These are phyloP conservation scores for Eolophus roseicapilla DNA, from an alignment of 2,113 vertebrate genomes.

Conservation along the genomic window DNA sequence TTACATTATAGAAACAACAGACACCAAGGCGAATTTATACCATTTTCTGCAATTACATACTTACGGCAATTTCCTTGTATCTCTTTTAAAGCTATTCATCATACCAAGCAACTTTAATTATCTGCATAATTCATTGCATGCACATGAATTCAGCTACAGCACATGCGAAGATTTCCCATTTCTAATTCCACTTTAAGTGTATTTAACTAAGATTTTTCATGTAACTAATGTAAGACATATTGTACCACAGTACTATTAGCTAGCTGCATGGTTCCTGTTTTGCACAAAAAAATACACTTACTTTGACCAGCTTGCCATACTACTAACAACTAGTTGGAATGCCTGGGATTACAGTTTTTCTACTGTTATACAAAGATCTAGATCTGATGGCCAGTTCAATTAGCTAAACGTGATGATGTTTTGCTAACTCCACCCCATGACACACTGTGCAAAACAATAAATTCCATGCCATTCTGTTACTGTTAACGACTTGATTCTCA, in stretches of 20 bases:
- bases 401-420: slow-evolving; percentile 9
- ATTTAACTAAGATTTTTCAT: slow-evolving; percentile 41
- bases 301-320: slow-evolving; percentile 40
- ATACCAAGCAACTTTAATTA: slow-evolving; percentile 59
- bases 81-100: slow-evolving; percentile 28
- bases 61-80: background rate
- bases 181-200: slow-evolving; percentile 26
- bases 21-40: background rate
- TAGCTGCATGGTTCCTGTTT: slow-evolving; percentile 17
- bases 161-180: background rate
- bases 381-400: slow-evolving; percentile 43
- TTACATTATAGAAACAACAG: slow-evolving; percentile 28
- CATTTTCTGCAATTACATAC: slow-evolving; percentile 31
- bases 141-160: slow-evolving; percentile 17
- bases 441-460: slow-evolving; percentile 53
- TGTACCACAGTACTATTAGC: slow-evolving; percentile 24
- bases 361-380: background rate
- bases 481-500: slow-evolving; percentile 50
- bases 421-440: background rate
- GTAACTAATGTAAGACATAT: background rate
- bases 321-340: slow-evolving; percentile 6
- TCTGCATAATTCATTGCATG: slow-evolving; percentile 10
- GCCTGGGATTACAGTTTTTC: slow-evolving; percentile 9
- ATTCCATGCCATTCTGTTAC: slow-evolving; percentile 24
- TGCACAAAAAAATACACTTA: slow-evolving; percentile 1